Conservation (phyloP, 2,797 vertebrate genomes). For the Melanotaenia nigrans region DNA sequence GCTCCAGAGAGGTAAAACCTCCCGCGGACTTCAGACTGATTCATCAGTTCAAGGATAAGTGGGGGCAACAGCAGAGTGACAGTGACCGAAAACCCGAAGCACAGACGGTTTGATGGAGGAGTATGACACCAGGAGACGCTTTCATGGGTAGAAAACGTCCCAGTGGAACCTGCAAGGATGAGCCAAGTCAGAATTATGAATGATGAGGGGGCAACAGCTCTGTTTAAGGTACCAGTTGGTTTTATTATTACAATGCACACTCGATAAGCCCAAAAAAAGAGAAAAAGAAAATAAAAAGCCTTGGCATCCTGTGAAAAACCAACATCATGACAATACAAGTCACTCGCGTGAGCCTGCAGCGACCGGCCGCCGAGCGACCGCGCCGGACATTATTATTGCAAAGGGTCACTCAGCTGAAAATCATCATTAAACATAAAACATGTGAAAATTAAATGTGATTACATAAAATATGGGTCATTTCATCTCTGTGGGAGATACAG, state of each 20-base stretch:
- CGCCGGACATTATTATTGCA: slow-evolving; percentile 88
- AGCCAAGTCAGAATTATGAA: slow-evolving; percentile 31
- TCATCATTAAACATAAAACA: slow-evolving; percentile 65
- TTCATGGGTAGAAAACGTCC: background rate
- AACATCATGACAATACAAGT: slow-evolving; percentile 41
- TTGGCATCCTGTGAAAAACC: slow-evolving; percentile 74
- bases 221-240: slow-evolving; percentile 69
- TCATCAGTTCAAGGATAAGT: slow-evolving; percentile 61
- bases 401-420: slow-evolving; percentile 80
- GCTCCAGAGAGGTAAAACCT: slow-evolving; percentile 25
- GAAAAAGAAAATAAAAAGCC: slow-evolving; percentile 48
- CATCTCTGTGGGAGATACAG: slow-evolving; percentile 64
- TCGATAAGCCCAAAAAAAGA: slow-evolving; percentile 67
- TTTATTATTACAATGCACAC: slow-evolving; percentile 82
- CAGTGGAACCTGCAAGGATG: background rate
- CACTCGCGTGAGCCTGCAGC: slow-evolving; percentile 50
- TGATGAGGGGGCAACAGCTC: slow-evolving; percentile 3
- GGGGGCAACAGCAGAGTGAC: slow-evolving; percentile 63
- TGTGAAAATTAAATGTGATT: slow-evolving; percentile 69
- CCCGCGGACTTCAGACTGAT: slow-evolving; percentile 46
- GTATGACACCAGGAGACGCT: slow-evolving; percentile 7
- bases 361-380: slow-evolving; percentile 56
- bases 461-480: slow-evolving; percentile 70
- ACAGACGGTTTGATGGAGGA: slow-evolving; percentile 38
- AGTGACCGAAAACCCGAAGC: slow-evolving; percentile 55